phyloP scores from a whole-genome alignment of 2,113 vertebrate genomes.

The Tupaia chinensis region DNA sequence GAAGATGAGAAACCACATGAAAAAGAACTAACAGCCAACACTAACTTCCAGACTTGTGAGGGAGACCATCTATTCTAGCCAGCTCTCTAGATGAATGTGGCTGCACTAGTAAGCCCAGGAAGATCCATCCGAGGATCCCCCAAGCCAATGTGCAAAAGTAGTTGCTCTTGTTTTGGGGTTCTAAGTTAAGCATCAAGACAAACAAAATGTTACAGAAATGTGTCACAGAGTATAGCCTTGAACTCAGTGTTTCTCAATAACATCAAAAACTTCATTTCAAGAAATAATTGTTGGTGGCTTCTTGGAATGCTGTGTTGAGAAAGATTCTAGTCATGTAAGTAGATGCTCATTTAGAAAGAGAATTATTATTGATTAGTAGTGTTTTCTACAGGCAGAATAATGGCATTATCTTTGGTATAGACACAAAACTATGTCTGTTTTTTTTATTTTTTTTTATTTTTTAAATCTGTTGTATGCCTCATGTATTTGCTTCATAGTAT shows the following conservation, averaged over 20 bases:
- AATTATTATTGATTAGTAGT: background rate
- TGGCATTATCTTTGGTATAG: background rate
- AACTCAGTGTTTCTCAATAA: background rate
- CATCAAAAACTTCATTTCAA: background rate
- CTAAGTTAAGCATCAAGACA: background rate
- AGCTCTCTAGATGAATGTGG: background rate
- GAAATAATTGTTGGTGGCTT: constrained; percentile 14
- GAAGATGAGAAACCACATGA: background rate
- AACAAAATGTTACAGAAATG: background rate
- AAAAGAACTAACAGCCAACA: background rate
- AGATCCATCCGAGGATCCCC: background rate
- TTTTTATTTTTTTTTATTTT: background rate
- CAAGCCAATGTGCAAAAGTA: background rate
- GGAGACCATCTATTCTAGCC: background rate
- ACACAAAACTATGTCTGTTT: background rate
- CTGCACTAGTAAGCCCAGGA: background rate
- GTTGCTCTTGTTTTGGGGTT: background rate
- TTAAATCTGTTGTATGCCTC: background rate
- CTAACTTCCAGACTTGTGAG: background rate
- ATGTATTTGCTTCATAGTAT: background rate
- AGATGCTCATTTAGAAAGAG: background rate
- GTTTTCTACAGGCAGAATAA: background rate
- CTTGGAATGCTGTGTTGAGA: background rate
- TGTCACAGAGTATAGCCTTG: background rate
- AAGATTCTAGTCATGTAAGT: background rate